phyloP scores from a whole-genome alignment of 2,888 invertebrate genomes.

The Cephus spinipes region DNA sequence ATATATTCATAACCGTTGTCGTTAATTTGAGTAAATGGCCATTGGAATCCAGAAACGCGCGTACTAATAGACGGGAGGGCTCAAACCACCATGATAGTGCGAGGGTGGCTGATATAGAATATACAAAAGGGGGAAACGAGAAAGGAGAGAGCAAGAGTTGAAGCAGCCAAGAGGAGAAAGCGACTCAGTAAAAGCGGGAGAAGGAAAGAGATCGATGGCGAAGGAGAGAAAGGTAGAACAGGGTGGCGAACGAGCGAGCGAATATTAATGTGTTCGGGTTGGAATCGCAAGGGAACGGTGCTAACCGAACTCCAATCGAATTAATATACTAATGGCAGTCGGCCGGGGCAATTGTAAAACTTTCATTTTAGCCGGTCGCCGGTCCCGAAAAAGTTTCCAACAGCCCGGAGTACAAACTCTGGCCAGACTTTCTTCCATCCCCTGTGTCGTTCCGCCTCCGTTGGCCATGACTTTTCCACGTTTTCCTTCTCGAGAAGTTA shows the following conservation, averaged over 20 bases:
- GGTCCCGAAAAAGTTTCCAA: slow-evolving; percentile 27
- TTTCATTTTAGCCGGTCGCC: slow-evolving; percentile 37
- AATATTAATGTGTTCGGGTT: slow-evolving; percentile 31
- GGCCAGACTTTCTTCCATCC: not conserved
- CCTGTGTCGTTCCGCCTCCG: slow-evolving; percentile 2
- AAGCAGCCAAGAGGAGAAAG: not conserved
- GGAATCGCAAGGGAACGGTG: slow-evolving; percentile 26
- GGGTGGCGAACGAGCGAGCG: slow-evolving; percentile 1
- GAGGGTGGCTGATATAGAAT: not conserved
- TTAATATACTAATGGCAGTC: slow-evolving; percentile 45
- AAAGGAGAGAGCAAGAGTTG: slow-evolving; percentile 3
- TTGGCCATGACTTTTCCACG: not conserved
- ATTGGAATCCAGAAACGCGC: too few species aligned
- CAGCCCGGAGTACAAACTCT: slow-evolving; percentile 11
- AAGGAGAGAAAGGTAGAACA: not conserved
- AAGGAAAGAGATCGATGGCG: slow-evolving; percentile 9
- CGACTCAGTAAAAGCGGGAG: not conserved
- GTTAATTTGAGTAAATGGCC: not conserved
- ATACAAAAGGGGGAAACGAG: not conserved
- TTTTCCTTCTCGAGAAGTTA: slow-evolving; percentile 4
- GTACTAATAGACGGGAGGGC: too few species aligned
- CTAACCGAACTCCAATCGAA: slow-evolving; percentile 41
- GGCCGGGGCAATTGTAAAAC: slow-evolving; percentile 40
- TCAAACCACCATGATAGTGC: too few species aligned
- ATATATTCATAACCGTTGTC: slow-evolving; percentile 2